Percentiles rank a stretch among this genome's conserved stretches.
Evolutionary conservation across 1,140 invertebrate species (phyloP).

Genomic region (Ditylenchus dipsaci): DNA sequence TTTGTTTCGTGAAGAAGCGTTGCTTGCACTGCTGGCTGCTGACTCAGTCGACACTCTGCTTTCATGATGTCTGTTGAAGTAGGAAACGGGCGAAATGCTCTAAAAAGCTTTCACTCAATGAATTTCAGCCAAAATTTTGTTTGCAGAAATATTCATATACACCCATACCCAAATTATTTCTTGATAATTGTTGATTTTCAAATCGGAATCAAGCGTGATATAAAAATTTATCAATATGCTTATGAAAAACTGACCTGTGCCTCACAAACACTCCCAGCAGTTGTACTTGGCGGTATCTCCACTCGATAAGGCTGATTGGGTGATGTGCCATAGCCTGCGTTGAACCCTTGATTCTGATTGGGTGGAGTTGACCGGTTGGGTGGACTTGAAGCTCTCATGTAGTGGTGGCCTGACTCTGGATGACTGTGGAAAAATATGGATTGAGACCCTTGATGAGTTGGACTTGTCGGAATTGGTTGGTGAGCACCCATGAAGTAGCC

Average conservation of each 20-base stretch:
- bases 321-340: neutral
- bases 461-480: neutral
- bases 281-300: constrained; percentile 35
- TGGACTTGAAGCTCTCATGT: neutral
- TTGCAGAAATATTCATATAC: no score
- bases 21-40: constrained; percentile 10
- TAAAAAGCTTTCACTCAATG: neutral
- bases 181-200: no score
- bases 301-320: constrained; percentile 29
- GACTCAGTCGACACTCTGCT: constrained; percentile 28
- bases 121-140: no score
- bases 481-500: neutral
- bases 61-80: constrained; percentile 31
- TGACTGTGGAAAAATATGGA: neutral
- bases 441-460: neutral
- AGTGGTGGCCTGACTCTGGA: neutral
- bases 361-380: constrained; percentile 1
- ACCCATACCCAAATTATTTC: no score
- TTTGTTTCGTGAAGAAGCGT: constrained; percentile 2
- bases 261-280: neutral
- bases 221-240: no score
- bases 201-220: no score
- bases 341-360: neutral
- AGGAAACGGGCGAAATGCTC: neutral
- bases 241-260: neutral